Percentiles rank a stretch among this genome's conserved stretches.
Evolutionary conservation across 2,113 vertebrate genomes (phyloP).

Genomic region (Fregata magnificens): DNA sequence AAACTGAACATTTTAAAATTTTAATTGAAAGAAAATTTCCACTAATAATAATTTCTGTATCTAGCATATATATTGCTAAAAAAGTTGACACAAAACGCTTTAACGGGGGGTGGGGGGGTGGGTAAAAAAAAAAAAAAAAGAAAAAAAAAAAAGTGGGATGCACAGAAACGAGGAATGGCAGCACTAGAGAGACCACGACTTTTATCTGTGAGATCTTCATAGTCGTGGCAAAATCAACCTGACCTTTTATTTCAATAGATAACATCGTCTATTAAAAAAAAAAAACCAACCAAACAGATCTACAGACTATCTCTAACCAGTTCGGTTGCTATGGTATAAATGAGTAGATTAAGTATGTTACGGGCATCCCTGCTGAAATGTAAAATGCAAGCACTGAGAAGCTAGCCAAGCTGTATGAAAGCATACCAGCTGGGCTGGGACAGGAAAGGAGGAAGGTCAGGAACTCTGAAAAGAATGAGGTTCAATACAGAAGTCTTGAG

Average conservation of each 20-base stretch:
- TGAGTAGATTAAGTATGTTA: background rate
- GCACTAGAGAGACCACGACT: background rate
- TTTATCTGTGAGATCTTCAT: background rate
- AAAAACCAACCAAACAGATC: background rate
- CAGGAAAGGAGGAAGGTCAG: slow-evolving; percentile 16
- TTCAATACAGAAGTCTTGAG: slow-evolving; percentile 39
- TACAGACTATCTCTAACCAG: background rate
- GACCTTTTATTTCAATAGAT: background rate
- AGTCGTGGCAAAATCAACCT: background rate
- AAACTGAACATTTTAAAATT: background rate
- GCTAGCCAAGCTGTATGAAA: background rate
- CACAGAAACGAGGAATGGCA: background rate
- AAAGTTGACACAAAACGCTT: background rate
- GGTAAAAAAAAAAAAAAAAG: background rate
- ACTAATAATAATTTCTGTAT: background rate
- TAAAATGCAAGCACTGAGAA: background rate
- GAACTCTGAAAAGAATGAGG: slow-evolving; percentile 15
- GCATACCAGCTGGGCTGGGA: slow-evolving; percentile 20
- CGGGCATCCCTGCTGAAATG: slow-evolving; percentile 5
- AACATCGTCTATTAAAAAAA: background rate
- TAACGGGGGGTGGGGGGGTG: fast-evolving
- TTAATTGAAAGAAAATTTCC: background rate
- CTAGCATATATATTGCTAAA: background rate
- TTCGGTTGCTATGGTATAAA: background rate
- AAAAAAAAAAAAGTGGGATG: background rate